Evolutionary conservation across 2,797 vertebrate genomes (phyloP).

Genomic region (Galaxias olidus): DNA sequence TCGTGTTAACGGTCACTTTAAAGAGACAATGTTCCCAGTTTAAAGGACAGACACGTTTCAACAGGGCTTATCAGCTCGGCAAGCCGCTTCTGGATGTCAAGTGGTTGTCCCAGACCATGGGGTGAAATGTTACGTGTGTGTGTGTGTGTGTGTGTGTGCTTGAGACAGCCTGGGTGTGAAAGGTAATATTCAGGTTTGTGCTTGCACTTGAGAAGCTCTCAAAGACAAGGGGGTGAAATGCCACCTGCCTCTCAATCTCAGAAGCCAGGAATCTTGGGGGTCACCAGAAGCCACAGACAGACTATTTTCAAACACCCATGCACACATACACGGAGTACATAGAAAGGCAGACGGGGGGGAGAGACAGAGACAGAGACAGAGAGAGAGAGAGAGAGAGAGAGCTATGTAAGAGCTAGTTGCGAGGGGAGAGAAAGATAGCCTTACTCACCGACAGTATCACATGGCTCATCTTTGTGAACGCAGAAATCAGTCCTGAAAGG

Average conservation of each 20-base stretch:
- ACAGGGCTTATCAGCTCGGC: conserved; percentile 11
- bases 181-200: neutral
- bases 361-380: neutral
- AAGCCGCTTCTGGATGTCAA: conserved; percentile 1
- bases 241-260: conserved; percentile 29
- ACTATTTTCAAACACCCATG: conserved; percentile 16
- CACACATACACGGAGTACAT: neutral
- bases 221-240: conserved; percentile 19
- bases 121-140: conserved; percentile 25
- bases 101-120: conserved; percentile 1
- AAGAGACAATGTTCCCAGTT: conserved; percentile 6
- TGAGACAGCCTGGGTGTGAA: neutral
- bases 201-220: neutral
- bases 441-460: conserved; percentile 98
- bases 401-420: too few species aligned
- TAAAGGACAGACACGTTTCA: conserved; percentile 13
- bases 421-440: too few species aligned
- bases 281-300: conserved; percentile 17
- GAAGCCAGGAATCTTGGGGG: conserved; percentile 18
- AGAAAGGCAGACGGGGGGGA: neutral
- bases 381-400: neutral
- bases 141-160: neutral
- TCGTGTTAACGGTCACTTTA: too few species aligned
- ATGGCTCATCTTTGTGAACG: conserved; percentile 96
- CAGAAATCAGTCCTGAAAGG: conserved; percentile 96